Base-by-base conservation (phyloP, 2,888 invertebrate genomes). In the Pristionchus japonicus region DNA sequence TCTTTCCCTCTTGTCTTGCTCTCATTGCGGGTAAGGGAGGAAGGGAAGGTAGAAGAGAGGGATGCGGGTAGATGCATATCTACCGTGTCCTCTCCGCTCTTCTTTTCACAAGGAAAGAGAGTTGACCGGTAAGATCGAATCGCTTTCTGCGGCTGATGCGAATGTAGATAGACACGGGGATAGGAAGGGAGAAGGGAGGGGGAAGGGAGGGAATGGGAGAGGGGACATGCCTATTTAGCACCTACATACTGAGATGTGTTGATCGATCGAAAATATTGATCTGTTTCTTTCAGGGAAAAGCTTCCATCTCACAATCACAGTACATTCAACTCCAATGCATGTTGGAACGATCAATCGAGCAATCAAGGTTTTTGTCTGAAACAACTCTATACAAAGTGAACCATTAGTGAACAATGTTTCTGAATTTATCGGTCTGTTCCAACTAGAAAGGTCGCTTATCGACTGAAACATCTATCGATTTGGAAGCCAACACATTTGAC, bases 271-370 rank as follows among this genome's bases (percentile, higher is more conserved):
- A n/a, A n/a, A n/a, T n/a, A n/a, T n/a, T n/a, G n/a, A n/a, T n/a
- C n/a, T n/a, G n/a, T 52, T 3, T 52, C 23, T 31, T 64, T 34
- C 64, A 64, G 99, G 99, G 89, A 99, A 99, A 95, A 98, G 97
- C 95, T 99, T 99, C 95, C 97, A 97, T 90, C 96, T 99, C 93
- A 98, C 98, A 89, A 99, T 99, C 94, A 98, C 97, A 84, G 96
- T 99, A 94, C 97, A 97, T 92, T 97, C 98, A 90, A 96, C 96
- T 93, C 99, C 99, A 88, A 97, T 98, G 87, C 98, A 98, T 96
- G 97, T 98, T 93, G 96, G 98, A 90, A 97, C 98, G 87, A 98
- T 98, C 96, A 97, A 96, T 95, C 98, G 98, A 96, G 98, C 98
- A 92, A 98, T 98, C 95, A 99, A 99, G 96, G 91, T 90, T n/a